Evolutionary conservation across 2,113 vertebrate species (phyloP).

Genomic region (Penelope pileata): DNA sequence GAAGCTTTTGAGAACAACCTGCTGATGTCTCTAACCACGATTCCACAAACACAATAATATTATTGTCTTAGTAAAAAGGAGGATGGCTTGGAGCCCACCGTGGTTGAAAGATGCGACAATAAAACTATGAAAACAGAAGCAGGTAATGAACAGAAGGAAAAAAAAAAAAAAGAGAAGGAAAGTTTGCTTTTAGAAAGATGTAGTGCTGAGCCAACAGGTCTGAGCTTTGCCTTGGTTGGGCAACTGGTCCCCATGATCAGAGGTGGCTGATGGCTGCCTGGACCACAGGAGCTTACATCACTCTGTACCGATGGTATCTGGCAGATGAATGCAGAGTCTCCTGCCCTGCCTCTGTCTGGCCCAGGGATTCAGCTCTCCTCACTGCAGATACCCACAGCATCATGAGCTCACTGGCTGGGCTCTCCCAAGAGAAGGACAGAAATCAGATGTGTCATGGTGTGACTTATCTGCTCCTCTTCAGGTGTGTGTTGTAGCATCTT

Average conservation of each 20-base stretch:
- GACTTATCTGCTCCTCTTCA: background rate
- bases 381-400: background rate
- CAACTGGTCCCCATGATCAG: background rate
- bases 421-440: background rate
- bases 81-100: background rate
- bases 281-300: no score
- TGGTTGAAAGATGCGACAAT: background rate
- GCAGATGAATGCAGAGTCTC: background rate
- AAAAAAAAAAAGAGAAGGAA: no score
- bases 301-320: background rate
- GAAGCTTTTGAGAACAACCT: background rate
- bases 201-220: background rate
- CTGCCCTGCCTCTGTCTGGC: background rate
- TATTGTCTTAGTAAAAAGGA: background rate
- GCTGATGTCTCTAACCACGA: background rate
- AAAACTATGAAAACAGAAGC: background rate
- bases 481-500: background rate
- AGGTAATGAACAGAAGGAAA: background rate
- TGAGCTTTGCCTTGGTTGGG: background rate
- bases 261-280: background rate
- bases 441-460: rapidly evolving
- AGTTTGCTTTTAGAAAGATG: background rate
- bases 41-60: background rate
- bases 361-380: background rate
- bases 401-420: background rate